A percentile compares a stretch with the other conserved stretches of the same genome.
phyloP scores from a whole-genome alignment of 2,888 invertebrate species.

The Globia sparganii region DNA sequence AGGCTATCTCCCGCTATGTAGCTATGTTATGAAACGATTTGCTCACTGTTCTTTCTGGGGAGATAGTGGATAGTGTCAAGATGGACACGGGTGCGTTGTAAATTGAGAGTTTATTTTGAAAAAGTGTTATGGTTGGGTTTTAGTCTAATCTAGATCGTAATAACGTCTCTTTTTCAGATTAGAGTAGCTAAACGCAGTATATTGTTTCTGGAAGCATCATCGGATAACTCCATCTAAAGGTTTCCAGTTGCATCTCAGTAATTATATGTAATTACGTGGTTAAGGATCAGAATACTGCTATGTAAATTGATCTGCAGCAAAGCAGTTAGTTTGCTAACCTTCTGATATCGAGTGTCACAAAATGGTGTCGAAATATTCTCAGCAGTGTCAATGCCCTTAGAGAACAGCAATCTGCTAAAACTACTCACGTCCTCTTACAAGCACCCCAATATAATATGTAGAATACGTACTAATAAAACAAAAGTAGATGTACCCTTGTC shows the following conservation, averaged over 20 bases:
- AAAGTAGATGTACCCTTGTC: conserved; percentile 75
- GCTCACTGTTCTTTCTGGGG: conserved; percentile 38
- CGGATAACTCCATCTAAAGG: background rate
- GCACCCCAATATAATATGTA: conserved; percentile 71
- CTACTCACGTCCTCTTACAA: conserved; percentile 42
- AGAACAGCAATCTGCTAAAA: conserved; percentile 29
- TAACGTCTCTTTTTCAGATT: background rate
- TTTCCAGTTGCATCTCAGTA: background rate
- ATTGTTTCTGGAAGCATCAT: background rate
- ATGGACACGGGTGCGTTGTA: conserved; percentile 33
- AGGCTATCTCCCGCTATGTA: conserved; percentile 52
- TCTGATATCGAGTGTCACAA: background rate
- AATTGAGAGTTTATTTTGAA: conserved; percentile 32
- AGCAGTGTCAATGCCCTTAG: conserved; percentile 31
- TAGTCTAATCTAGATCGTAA: conserved; percentile 7
- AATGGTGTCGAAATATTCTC: background rate
- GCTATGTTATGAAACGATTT: conserved; percentile 62
- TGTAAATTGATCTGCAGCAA: background rate
- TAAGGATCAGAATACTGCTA: conserved; percentile 13
- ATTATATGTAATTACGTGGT: conserved; percentile 3
- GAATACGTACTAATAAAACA: conserved; percentile 76
- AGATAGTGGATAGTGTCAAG: conserved; percentile 42
- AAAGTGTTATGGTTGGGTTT: background rate
- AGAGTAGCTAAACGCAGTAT: background rate
- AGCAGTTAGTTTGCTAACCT: background rate